Evolutionary conservation across 92 coral and sea anemone species (phyloP).

Genomic region (Blastomussa wellsi): DNA sequence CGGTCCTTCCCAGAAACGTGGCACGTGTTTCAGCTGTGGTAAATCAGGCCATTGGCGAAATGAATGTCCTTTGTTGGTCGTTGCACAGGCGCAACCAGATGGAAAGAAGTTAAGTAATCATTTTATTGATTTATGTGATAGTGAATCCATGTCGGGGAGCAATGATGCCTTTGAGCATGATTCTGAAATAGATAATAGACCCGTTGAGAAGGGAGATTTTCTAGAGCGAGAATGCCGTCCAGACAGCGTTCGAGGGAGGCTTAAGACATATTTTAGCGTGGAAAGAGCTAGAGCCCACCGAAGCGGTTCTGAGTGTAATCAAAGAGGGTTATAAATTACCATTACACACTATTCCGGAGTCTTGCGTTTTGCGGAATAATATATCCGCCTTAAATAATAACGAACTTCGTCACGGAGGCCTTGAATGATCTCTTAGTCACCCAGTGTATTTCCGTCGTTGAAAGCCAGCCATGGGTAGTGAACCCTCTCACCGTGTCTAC

Average conservation of each 20-base stretch:
- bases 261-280: slow-evolving; percentile 37
- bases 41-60: no score
- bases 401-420: slow-evolving; percentile 37
- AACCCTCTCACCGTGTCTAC: slow-evolving; percentile 33
- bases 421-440: slow-evolving; percentile 16
- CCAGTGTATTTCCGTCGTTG: slow-evolving; percentile 28
- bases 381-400: no score
- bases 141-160: neutral
- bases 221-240: neutral
- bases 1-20: neutral
- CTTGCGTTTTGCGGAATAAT: no score
- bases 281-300: slow-evolving; percentile 45
- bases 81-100: neutral
- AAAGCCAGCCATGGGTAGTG: slow-evolving; percentile 19
- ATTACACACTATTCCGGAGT: slow-evolving; percentile 22
- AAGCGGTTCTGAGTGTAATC: no score
- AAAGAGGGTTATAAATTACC: slow-evolving; percentile 57
- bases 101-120: neutral
- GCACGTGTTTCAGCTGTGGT: slow-evolving; percentile 53
- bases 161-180: neutral
- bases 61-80: slow-evolving; percentile 51
- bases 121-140: neutral
- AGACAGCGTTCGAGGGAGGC: no score
- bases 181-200: neutral
- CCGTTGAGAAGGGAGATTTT: neutral